Evolutionary conservation across 2,888 invertebrate species (phyloP), one percentile per base, ranked within the genome.

Genomic region (Vandiemenella viatica): DNA sequence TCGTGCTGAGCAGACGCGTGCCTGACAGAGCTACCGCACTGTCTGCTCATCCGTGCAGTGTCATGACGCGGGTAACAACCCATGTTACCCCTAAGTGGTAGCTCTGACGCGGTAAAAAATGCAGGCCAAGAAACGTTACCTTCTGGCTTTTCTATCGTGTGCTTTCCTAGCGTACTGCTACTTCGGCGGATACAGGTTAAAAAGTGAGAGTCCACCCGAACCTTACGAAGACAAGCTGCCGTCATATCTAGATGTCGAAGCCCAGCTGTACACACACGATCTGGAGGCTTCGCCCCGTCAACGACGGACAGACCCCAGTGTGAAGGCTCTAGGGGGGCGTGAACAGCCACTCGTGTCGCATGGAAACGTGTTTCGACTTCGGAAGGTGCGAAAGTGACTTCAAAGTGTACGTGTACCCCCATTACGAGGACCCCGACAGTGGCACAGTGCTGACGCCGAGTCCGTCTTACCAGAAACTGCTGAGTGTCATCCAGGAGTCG

Each of bases 361-460:
- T 95, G 93, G 89, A 91, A 65, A 90, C 84, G 37, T 96, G 95
- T 68, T 95, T 96, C 65, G 90, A 96, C 69, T 88, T 84, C 63
- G 78, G 80, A 19, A 79, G 79, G 65, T 95, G 95, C 72, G 54
- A 55, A 32, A 58, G 58, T 44, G 54, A 45, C 16, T 92, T 93
- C 62, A 83, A 84, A 65, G 88, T 95, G 58, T 93, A 89, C 67
- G 83, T 91, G 13, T 91, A 92, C 68, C 89, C 90, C 45, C 68
- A 74, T 48, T 78, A 79, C 60, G 58, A 68, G 38, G 68, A 72
- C 20, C 68, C 75, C 60, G 74, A 74, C 49, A 73, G 75, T 51
- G 69, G 77, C 55, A 76, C 76, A 5, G 72, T 77, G 48, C 20
- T 52, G 58, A 61, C 64, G n/a, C 76, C 76, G 15, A 89, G 89